Conservation (phyloP, 23 tunicate genomes). For the Styela plicata region DNA sequence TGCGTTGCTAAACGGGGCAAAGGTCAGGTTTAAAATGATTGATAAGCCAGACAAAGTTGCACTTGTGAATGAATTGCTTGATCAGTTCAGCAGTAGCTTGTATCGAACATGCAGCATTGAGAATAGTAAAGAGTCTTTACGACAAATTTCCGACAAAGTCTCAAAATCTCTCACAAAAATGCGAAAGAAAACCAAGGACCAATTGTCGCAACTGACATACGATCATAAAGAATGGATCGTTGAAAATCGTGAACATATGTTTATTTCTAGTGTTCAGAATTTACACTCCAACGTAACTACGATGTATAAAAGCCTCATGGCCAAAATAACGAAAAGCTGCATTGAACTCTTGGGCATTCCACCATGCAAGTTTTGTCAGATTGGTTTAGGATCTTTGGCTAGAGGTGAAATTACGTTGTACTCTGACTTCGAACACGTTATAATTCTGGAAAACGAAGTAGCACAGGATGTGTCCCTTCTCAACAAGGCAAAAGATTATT, state of each 20-base stretch:
- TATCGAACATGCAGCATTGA: background rate
- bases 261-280: background rate
- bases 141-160: background rate
- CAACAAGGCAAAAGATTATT: conserved; percentile 32
- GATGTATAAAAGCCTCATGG: conserved; percentile 10
- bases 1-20: conserved; percentile 53
- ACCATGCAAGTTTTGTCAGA: conserved; percentile 33
- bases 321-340: background rate
- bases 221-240: background rate
- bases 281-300: background rate
- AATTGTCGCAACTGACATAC: background rate
- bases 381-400: conserved; percentile 44
- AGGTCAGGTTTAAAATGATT: background rate
- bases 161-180: background rate
- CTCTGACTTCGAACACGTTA: conserved; percentile 43
- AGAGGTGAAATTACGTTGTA: conserved; percentile 27
- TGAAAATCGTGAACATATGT: background rate
- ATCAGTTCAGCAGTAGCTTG: background rate
- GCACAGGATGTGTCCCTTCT: background rate
- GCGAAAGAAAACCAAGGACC: background rate
- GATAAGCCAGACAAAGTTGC: background rate
- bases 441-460: conserved; percentile 34
- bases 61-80: background rate
- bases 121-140: background rate
- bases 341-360: conserved; percentile 13